Percentiles rank a stretch among this genome's conserved stretches.
phyloP scores from a whole-genome alignment of 2,888 invertebrate genomes.

The Drosophila anomalata region DNA sequence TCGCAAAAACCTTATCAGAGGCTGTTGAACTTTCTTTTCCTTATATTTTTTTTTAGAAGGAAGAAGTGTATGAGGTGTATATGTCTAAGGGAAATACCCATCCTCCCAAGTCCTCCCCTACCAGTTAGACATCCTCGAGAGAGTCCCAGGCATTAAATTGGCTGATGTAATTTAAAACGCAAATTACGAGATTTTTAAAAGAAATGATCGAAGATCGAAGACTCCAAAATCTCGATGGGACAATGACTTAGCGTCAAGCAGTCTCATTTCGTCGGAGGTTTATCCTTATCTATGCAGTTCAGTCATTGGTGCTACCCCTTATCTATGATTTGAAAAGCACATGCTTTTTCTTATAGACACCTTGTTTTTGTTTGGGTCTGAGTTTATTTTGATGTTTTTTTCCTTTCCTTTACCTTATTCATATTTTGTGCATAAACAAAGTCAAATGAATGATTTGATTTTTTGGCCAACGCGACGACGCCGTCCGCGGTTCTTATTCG shows the following conservation, averaged over 20 bases:
- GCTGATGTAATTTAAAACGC: conserved; percentile 38
- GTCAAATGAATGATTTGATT: conserved; percentile 62
- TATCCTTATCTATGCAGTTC: conserved; percentile 30
- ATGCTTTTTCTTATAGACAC: conserved; percentile 31
- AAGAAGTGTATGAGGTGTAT: conserved; percentile 14
- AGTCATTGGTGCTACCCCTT: background rate
- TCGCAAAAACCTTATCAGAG: conserved; percentile 39
- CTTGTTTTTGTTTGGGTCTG: conserved; percentile 41
- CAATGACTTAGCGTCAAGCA: conserved; percentile 49
- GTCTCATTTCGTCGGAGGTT: conserved; percentile 45
- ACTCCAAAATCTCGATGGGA: background rate
- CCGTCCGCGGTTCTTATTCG: conserved; percentile 9
- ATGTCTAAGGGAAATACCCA: conserved; percentile 2
- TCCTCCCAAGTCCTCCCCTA: background rate
- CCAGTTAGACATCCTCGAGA: conserved; percentile 3
- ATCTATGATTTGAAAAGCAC: conserved; percentile 8
- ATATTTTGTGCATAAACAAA: conserved; percentile 63
- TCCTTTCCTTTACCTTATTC: conserved; percentile 42
- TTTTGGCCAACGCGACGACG: conserved; percentile 37
- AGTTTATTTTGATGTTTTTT: conserved; percentile 22
- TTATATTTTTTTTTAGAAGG: background rate
- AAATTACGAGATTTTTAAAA: conserved; percentile 20
- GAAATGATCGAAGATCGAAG: conserved; percentile 27
- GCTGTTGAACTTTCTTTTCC: conserved; percentile 35
- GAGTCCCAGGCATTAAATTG: conserved; percentile 7